Evolutionary conservation across 1,140 invertebrate species (phyloP), one percentile per base, ranked within the genome.

Genomic region (Drosophila biarmipes): DNA sequence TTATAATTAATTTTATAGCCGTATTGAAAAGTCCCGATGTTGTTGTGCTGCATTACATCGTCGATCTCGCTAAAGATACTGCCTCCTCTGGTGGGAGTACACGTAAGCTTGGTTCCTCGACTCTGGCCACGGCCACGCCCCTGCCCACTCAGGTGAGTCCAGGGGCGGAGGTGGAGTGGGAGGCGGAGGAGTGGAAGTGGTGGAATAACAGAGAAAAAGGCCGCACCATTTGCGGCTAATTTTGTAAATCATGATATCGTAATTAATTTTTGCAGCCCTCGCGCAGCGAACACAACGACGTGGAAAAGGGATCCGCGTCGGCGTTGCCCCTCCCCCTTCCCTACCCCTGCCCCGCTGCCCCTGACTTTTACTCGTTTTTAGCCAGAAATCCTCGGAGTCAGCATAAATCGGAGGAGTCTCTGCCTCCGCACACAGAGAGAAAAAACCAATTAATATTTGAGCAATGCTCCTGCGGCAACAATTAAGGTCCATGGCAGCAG

Each of bases 191-290:
- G 52, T 38, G 17, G 14, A 38, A 21, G 27, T 42, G 34, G 40
- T 27, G 35, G 21, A 52, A 45, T 49, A 72, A 51, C 34, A 34
- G 53, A 73, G 62, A 57, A 77, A 77, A 76, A 68, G 78, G 75
- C 78, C 74, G 73, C 84, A 68, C 82, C 78, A 87, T 89, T 89
- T 87, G 84, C 84, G 82, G 84, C 82, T 87, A 87, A 87, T 87
- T 87, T 89, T 87, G 82, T 87, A 87, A 87, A 87, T 87, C 82
- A 87, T 87, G 82, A 87, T 87, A 87, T 87, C 82, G 84, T 87
- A 87, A 87, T 87, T 87, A 87, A 87, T 87, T 87, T 87, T 87
- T 87, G 82, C 82, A 86, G 81, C 71, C 71, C 51, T 73, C 72
- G 69, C 63, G 54, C 52, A 58, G 55, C 69, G 45, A 42, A n/a